Conservation (phyloP, 2,888 invertebrate genomes). For the Candidula unifasciata region DNA sequence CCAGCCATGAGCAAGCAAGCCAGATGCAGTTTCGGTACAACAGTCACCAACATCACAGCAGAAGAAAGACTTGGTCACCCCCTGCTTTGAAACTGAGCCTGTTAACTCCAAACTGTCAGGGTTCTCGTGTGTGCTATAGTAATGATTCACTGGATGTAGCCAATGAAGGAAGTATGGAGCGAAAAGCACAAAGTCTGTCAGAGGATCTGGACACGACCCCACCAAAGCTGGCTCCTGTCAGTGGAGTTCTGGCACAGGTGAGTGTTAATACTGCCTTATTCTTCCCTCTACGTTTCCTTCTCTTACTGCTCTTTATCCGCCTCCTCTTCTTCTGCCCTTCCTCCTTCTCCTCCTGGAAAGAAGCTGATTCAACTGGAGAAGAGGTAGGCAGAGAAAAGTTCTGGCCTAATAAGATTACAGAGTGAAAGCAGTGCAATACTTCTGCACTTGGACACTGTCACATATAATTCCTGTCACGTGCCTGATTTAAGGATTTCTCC, state of each 20-base stretch:
- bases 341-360: too few relatives aligned
- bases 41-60: slow-evolving; percentile 45
- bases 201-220: slow-evolving; percentile 79
- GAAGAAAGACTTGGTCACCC: slow-evolving; percentile 69
- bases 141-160: slow-evolving; percentile 61
- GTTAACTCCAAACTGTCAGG: slow-evolving; percentile 43
- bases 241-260: slow-evolving; percentile 81
- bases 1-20: slow-evolving; percentile 28
- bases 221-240: slow-evolving; percentile 84
- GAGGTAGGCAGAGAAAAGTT: too few relatives aligned
- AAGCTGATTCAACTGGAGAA: too few relatives aligned
- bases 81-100: slow-evolving; percentile 61
- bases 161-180: slow-evolving; percentile 11
- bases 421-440: too few relatives aligned
- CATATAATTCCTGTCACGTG: too few relatives aligned
- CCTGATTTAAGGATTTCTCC: too few relatives aligned
- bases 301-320: too few relatives aligned
- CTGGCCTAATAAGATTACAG: too few relatives aligned
- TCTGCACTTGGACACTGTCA: too few relatives aligned
- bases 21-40: slow-evolving; percentile 34
- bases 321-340: too few relatives aligned
- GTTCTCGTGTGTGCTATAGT: slow-evolving; percentile 61
- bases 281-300: too few relatives aligned
- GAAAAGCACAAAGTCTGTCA: slow-evolving; percentile 35
- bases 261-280: slow-evolving; percentile 22